Base-by-base conservation (phyloP, 2,113 vertebrate genomes). In the Pelobates fuscus region DNA sequence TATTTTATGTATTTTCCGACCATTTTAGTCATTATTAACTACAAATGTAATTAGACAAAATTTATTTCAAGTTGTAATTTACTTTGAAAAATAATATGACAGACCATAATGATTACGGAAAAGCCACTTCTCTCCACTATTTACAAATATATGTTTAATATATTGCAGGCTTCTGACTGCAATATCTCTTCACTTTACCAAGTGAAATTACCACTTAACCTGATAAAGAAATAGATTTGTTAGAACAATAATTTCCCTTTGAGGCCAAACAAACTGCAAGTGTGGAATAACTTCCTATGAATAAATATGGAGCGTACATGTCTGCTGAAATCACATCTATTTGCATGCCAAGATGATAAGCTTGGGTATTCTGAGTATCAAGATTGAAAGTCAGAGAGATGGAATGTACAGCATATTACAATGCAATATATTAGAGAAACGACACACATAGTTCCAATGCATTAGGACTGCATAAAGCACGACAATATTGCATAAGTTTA, bases 281-380 rank as follows among this genome's bases (percentile, higher is more conserved):
- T 30, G 66, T 15, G 29, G 26, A 30, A 62, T 2, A 44, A 10
- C 14, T 27, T 23, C 44, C 30, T n/a, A 57, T 72, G 25, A 54
- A 72, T 64, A 73, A 46, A 64, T 52, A 65, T 25, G 29, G 64
- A 60, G 27, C 26, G 32, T 12, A 26, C 29, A 10, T 37, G 61
- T 25, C 20, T 49, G 27, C 15, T n/a, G 57, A 49, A 30, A 63
- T 10, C 29, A 49, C 15, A 15, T 68, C 26, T 54, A 54, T 68
- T 62, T 63, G 59, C 43, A 63, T 72, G 61, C 61, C 71, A 65
- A 64, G 60, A 26, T 41, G 61, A 55, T 55, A 55, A 37, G 60
- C 32, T 49, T 5, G 15, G 26, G 61, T 26, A n/a, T n/a, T 54
- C 27, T 65, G 61, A 26, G 37, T 73, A 63, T 55, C 32, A 63